These are phyloP conservation scores for Pelodytes ibericus DNA, from an alignment of 2,797 vertebrate species.

Conservation along the genomic window DNA sequence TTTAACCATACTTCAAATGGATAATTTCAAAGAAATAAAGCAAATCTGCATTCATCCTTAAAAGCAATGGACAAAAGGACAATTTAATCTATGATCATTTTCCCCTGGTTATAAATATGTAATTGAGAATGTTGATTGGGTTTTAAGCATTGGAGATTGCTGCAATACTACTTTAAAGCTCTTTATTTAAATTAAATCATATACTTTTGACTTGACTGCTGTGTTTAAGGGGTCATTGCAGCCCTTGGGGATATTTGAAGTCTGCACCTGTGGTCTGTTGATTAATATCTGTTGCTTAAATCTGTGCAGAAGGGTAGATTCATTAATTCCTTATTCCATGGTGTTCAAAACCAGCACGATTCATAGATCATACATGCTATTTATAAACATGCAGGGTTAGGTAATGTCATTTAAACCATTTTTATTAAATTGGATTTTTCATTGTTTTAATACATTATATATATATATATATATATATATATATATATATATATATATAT, in stretches of 20 bases:
- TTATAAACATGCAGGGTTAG: neutral
- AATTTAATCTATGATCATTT: no score
- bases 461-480: neutral
- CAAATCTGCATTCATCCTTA: no score
- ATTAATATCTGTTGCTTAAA: constrained; percentile 13
- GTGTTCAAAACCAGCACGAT: neutral
- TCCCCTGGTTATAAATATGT: no score
- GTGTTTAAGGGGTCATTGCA: constrained; percentile 35
- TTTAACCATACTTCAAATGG: no score
- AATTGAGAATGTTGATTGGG: neutral
- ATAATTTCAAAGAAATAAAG: no score
- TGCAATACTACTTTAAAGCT: constrained; percentile 18
- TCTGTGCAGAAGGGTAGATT: constrained; percentile 4
- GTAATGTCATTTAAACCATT: neutral
- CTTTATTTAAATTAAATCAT: constrained; percentile 44
- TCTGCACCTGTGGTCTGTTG: constrained; percentile 38
- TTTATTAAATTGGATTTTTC: no score
- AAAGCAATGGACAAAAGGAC: no score
- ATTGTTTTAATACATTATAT: no score
- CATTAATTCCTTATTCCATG: neutral
- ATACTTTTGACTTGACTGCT: constrained; percentile 31
- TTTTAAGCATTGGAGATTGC: neutral
- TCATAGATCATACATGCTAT: neutral
- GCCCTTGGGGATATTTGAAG: constrained; percentile 29
- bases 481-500: neutral